These are phyloP conservation scores for Conomelus anceps DNA, from an alignment of 2,888 invertebrate species.

Conservation along the genomic window DNA sequence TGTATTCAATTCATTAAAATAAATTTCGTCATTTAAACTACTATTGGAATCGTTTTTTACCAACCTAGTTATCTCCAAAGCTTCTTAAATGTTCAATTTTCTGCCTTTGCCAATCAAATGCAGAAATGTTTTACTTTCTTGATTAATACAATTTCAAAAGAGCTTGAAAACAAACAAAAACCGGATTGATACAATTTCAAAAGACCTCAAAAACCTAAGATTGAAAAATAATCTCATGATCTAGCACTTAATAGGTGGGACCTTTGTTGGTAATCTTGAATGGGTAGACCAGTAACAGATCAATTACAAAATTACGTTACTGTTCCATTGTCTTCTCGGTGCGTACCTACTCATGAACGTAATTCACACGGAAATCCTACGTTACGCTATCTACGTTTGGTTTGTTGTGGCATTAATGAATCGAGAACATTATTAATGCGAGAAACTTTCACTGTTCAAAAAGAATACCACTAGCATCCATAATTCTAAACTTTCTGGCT, in stretches of 20 bases:
- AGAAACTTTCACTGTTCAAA: not conserved
- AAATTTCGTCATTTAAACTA: too few species aligned
- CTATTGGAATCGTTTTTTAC: too few species aligned
- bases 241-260: not conserved
- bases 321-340: not conserved
- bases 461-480: not conserved
- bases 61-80: too few species aligned
- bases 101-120: too few species aligned
- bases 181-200: too few species aligned
- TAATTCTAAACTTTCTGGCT: not conserved
- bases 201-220: too few species aligned
- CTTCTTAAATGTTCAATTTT: too few species aligned
- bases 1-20: too few species aligned
- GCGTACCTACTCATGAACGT: not conserved
- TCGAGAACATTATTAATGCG: not conserved
- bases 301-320: not conserved
- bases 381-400: not conserved
- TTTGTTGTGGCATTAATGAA: not conserved
- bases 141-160: too few species aligned
- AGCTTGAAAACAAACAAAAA: too few species aligned
- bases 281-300: not conserved
- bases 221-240: not conserved
- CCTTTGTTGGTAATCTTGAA: not conserved
- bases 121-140: too few species aligned
- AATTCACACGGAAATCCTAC: not conserved